Conservation (phyloP, 2,888 invertebrate species). For the Napeogenes inachia region DNA sequence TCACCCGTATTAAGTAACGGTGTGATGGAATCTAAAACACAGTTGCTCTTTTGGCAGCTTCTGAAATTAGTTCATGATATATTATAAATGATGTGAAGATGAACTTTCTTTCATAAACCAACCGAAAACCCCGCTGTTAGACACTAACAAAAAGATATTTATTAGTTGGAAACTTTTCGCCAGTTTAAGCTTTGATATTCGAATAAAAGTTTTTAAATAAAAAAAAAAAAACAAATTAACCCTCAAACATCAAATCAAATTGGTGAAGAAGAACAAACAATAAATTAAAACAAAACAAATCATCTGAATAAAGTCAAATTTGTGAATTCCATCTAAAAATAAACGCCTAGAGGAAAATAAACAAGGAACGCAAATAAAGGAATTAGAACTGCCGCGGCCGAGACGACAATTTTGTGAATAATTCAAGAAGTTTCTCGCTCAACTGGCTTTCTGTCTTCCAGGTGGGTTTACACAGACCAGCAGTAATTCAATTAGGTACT, state of each 20-base stretch:
- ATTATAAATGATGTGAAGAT: background rate
- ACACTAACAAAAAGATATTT: too few relatives aligned
- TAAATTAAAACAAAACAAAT: constrained; percentile 15
- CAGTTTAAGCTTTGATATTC: too few relatives aligned
- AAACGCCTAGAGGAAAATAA: constrained; percentile 18
- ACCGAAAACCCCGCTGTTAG: too few relatives aligned
- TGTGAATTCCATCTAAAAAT: constrained; percentile 16
- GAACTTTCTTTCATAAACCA: too few relatives aligned
- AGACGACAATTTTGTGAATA: constrained; percentile 27
- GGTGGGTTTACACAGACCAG: constrained; percentile 24
- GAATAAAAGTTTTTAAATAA: background rate
- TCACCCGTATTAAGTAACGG: constrained; percentile 24
- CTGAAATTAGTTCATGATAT: constrained; percentile 1
- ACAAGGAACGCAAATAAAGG: constrained; percentile 26
- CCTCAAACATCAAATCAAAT: background rate
- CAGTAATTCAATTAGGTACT: constrained; percentile 26
- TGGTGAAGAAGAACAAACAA: background rate
- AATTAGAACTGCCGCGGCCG: constrained; percentile 21
- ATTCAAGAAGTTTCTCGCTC: constrained; percentile 27
- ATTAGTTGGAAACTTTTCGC: too few relatives aligned
- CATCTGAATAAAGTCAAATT: constrained; percentile 16
- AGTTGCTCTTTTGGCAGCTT: background rate
- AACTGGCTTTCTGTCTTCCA: constrained; percentile 21
- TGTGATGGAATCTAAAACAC: constrained; percentile 14
- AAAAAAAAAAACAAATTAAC: background rate